A percentile compares a stretch with the other conserved stretches of the same genome.
phyloP scores from a whole-genome alignment of 1,140 invertebrate species.

The Calosoma granatense region DNA sequence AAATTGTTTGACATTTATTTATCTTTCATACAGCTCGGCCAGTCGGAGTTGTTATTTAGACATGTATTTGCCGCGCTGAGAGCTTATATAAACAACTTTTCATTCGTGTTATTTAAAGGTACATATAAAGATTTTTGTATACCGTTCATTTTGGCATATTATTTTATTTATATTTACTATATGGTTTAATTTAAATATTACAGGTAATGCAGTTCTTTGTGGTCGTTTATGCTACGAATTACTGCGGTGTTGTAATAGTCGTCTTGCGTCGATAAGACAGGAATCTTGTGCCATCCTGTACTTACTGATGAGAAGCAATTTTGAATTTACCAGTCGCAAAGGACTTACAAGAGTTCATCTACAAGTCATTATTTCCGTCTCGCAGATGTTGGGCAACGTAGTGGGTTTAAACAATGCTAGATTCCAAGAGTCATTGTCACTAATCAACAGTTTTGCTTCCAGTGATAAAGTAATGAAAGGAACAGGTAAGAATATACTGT shows the following conservation, averaged over 20 bases:
- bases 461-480: conserved; percentile 91
- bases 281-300: conserved; percentile 86
- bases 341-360: conserved; percentile 78
- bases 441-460: conserved; percentile 86
- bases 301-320: conserved; percentile 86
- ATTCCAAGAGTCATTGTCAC: conserved; percentile 83
- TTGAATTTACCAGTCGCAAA: conserved; percentile 74
- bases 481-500: conserved; percentile 43
- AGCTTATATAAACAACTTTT: conserved; percentile 86
- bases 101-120: conserved; percentile 71
- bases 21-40: conserved; percentile 76
- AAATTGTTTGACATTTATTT: conserved; percentile 76
- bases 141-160: conserved; percentile 9
- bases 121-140: conserved; percentile 18
- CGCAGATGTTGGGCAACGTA: conserved; percentile 78
- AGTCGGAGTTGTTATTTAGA: conserved; percentile 80
- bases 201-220: conserved; percentile 73
- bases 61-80: conserved; percentile 85
- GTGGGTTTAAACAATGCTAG: conserved; percentile 77
- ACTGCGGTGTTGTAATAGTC: conserved; percentile 69
- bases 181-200: conserved; percentile 16
- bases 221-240: conserved; percentile 76
- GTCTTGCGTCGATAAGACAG: conserved; percentile 66
- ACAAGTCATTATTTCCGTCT: conserved; percentile 86
- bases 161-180: conserved; percentile 6